These are phyloP conservation scores for Pipistrellus kuhlii DNA, from an alignment of 2,797 vertebrate genomes.

Conservation along the genomic window DNA sequence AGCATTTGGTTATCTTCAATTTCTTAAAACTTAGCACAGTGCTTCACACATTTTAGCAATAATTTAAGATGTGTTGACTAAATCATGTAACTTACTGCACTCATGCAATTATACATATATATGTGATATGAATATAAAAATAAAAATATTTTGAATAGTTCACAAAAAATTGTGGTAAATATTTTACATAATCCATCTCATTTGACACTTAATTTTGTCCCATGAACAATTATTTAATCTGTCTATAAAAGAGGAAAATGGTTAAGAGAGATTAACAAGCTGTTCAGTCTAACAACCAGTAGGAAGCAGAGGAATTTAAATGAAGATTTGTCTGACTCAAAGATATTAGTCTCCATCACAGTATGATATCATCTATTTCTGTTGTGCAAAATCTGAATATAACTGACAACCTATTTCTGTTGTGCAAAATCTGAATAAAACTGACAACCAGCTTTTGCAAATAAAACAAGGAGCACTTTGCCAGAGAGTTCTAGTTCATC, in stretches of 20 bases:
- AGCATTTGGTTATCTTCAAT: neutral
- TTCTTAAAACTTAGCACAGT: neutral
- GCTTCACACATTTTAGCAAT: constrained; percentile 2
- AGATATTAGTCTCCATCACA: neutral
- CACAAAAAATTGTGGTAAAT: neutral
- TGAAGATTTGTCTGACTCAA: neutral
- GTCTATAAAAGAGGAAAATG: neutral
- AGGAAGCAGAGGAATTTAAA: neutral
- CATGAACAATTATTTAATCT: neutral
- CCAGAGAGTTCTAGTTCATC: neutral
- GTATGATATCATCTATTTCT: neutral
- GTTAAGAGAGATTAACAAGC: neutral
- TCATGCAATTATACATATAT: neutral
- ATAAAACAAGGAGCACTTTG: neutral
- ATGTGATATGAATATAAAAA: neutral
- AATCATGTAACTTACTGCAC: neutral
- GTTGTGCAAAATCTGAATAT: neutral
- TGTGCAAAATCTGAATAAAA: neutral
- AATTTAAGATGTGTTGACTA: neutral
- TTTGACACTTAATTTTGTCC: neutral
- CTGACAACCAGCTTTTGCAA: neutral
- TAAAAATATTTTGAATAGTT: neutral
- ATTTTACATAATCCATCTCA: neutral
- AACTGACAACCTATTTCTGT: neutral
- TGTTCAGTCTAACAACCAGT: neutral